A percentile compares a stretch with the other conserved stretches of the same genome.
These are phyloP conservation scores for Corythucha ciliata DNA, from an alignment of 2,888 invertebrate species.

Conservation along the genomic window DNA sequence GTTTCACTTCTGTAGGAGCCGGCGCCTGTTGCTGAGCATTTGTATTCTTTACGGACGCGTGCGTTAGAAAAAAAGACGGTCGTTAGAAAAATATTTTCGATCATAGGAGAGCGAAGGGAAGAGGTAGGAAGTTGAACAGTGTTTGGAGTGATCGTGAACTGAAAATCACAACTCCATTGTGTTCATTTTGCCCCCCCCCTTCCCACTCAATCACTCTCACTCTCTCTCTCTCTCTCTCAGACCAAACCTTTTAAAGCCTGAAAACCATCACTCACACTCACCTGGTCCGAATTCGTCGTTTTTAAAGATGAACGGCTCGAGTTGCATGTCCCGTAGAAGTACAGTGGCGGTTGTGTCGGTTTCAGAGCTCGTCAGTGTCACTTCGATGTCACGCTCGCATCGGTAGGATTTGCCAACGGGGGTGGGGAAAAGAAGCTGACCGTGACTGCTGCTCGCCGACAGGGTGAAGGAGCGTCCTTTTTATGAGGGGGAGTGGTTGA, in stretches of 20 bases:
- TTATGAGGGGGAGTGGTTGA: background rate
- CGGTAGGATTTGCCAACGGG: conserved; percentile 77
- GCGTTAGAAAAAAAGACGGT: conserved; percentile 2
- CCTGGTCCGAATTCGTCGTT: conserved; percentile 58
- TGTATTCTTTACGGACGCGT: conserved; percentile 41
- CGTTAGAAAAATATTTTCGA: too few relatives aligned
- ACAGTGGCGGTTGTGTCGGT: conserved; percentile 52
- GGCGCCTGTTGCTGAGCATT: conserved; percentile 50
- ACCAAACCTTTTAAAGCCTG: too few relatives aligned
- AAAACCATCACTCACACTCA: too few relatives aligned
- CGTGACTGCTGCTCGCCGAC: conserved; percentile 33
- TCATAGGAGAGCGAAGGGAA: too few relatives aligned
- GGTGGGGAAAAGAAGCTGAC: conserved; percentile 65
- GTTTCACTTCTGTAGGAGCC: conserved; percentile 62
- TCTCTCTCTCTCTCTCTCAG: too few relatives aligned
- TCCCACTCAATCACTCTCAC: too few relatives aligned
- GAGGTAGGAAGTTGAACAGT: too few relatives aligned
- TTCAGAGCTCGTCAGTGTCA: conserved; percentile 49
- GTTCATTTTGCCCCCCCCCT: too few relatives aligned
- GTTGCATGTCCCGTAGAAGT: conserved; percentile 57
- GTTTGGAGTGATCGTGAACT: too few relatives aligned
- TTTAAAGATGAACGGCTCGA: conserved; percentile 84
- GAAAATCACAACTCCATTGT: too few relatives aligned
- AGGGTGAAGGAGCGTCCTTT: conserved; percentile 32
- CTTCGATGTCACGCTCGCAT: conserved; percentile 57